A percentile compares a stretch with the other conserved stretches of the same genome.
Evolutionary conservation across 2,888 invertebrate species (phyloP).

Genomic region (Habroteleia sp.): DNA sequence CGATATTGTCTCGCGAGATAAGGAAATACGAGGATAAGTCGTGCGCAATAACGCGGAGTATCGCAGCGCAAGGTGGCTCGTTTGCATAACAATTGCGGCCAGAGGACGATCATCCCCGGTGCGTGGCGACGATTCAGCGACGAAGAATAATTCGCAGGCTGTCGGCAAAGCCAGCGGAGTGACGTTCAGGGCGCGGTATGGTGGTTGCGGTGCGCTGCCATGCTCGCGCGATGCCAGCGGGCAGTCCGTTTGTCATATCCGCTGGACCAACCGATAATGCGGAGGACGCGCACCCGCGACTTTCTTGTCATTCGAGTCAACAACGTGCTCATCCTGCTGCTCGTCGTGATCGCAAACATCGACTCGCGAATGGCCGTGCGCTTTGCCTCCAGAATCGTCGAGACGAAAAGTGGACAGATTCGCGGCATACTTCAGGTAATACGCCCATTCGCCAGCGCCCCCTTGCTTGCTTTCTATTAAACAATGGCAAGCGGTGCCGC

Average conservation of each 20-base stretch:
- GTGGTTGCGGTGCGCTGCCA: slow-evolving; percentile 79
- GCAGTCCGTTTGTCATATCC: slow-evolving; percentile 75
- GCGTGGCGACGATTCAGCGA: slow-evolving; percentile 50
- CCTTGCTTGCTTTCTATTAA: no score
- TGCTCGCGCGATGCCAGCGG: slow-evolving; percentile 79
- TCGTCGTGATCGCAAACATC: slow-evolving; percentile 66
- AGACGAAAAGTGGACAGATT: slow-evolving; percentile 84
- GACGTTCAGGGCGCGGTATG: slow-evolving; percentile 69
- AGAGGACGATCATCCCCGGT: slow-evolving; percentile 48
- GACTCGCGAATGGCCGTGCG: slow-evolving; percentile 83
- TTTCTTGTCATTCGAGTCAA: slow-evolving; percentile 61
- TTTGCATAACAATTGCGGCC: slow-evolving; percentile 61
- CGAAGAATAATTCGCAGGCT: slow-evolving; percentile 50
- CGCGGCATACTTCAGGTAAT: slow-evolving; percentile 79
- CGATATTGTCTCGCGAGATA: slow-evolving; percentile 43
- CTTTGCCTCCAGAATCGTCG: slow-evolving; percentile 90
- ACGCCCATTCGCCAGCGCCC: no score
- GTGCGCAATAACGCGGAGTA: slow-evolving; percentile 39
- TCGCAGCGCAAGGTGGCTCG: slow-evolving; percentile 38
- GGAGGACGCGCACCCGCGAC: slow-evolving; percentile 62
- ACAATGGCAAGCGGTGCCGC: no score
- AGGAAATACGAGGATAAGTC: slow-evolving; percentile 53
- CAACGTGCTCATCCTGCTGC: slow-evolving; percentile 63
- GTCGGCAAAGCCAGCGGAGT: slow-evolving; percentile 57
- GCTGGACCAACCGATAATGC: slow-evolving; percentile 72